phyloP scores from a whole-genome alignment of 2,797 vertebrate species.

The Coregonus sp. region DNA sequence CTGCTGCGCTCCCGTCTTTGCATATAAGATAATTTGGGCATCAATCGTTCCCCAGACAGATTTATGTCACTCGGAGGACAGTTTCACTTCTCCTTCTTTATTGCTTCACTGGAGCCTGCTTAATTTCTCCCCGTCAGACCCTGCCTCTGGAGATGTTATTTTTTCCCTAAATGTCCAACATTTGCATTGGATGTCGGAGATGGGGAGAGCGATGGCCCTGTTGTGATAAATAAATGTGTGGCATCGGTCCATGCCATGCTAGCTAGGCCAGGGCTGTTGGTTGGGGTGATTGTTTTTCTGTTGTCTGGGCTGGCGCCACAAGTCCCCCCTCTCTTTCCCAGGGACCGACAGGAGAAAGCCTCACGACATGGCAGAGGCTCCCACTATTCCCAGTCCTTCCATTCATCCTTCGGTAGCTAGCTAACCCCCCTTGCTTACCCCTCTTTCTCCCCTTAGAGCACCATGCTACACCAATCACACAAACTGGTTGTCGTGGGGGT shows the following conservation, averaged over 20 bases:
- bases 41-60: slow-evolving; percentile 96
- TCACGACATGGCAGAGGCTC: slow-evolving; percentile 11
- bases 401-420: slow-evolving; percentile 43
- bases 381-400: slow-evolving; percentile 56
- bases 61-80: slow-evolving; percentile 99
- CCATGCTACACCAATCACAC: slow-evolving; percentile 42
- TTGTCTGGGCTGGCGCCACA: slow-evolving; percentile 54
- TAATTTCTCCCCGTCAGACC: slow-evolving; percentile 98
- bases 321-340: slow-evolving; percentile 71
- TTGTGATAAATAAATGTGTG: slow-evolving; percentile 85
- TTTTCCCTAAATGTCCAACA: slow-evolving; percentile 96
- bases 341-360: slow-evolving; percentile 70
- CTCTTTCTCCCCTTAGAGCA: slow-evolving; percentile 33
- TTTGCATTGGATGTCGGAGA: slow-evolving; percentile 87
- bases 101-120: slow-evolving; percentile 99
- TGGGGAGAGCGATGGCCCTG: slow-evolving; percentile 78
- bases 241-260: slow-evolving; percentile 51
- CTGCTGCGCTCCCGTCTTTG: slow-evolving; percentile 96
- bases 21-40: slow-evolving; percentile 99
- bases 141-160: slow-evolving; percentile 94
- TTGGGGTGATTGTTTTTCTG: slow-evolving; percentile 57
- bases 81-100: slow-evolving; percentile 99
- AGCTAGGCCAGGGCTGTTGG: slow-evolving; percentile 69
- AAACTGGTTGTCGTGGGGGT: slow-evolving; percentile 29
- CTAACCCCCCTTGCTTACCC: slow-evolving; percentile 7